A percentile compares a stretch with the other conserved stretches of the same genome.
phyloP scores from a whole-genome alignment of 2,888 invertebrate species.

The Agrotis clavis region DNA sequence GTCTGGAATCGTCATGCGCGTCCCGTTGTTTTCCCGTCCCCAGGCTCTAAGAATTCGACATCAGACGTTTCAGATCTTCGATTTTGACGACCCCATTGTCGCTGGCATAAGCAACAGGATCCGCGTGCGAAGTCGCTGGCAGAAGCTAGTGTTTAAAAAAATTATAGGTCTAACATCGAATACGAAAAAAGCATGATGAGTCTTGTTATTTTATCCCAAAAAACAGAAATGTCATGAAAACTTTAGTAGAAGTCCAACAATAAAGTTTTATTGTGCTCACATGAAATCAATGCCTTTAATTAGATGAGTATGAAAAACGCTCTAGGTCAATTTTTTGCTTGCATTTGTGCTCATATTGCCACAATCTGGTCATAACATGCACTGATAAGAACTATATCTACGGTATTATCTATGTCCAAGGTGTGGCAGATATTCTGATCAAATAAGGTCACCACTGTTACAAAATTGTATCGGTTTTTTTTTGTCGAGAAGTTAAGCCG shows the following conservation, averaged over 20 bases:
- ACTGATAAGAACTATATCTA: constrained; percentile 47
- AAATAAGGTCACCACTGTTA: constrained; percentile 43
- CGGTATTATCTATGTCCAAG: constrained; percentile 48
- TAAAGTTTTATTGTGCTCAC: too few relatives aligned
- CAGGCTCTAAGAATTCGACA: too few relatives aligned
- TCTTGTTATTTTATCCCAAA: neutral
- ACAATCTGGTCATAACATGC: constrained; percentile 18
- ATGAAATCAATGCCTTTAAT: neutral
- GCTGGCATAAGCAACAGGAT: too few relatives aligned
- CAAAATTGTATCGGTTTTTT: constrained; percentile 23
- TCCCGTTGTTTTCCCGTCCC: too few relatives aligned
- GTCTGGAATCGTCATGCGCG: too few relatives aligned
- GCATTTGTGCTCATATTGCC: constrained; percentile 31
- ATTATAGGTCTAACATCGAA: too few relatives aligned
- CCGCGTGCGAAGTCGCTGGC: too few relatives aligned
- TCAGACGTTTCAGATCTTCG: too few relatives aligned
- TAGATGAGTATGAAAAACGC: constrained; percentile 1
- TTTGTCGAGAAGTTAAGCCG: neutral
- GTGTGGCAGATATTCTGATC: constrained; percentile 51
- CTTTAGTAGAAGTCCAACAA: too few relatives aligned
- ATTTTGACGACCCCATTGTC: too few relatives aligned
- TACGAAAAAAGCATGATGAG: neutral
- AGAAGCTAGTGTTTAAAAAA: too few relatives aligned
- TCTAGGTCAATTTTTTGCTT: constrained; percentile 25
- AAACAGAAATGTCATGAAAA: too few relatives aligned